These are phyloP conservation scores for Orthosia incerta DNA, from an alignment of 2,888 invertebrate species.

Conservation along the genomic window DNA sequence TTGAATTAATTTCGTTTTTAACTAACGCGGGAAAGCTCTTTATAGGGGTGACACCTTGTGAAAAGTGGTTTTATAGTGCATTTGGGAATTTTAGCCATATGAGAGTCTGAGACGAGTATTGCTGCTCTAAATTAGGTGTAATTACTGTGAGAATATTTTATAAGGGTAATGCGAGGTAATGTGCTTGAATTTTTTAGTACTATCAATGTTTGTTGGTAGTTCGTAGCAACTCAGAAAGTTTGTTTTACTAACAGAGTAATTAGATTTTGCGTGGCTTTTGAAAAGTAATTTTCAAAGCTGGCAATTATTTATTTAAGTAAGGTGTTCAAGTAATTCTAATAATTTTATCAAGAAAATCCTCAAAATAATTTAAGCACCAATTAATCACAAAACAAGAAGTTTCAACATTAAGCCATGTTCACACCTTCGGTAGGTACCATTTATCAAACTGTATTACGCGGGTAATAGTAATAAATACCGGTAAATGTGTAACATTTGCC, in stretches of 20 bases:
- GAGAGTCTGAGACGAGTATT: slow-evolving; percentile 63
- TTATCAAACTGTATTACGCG: slow-evolving; percentile 59
- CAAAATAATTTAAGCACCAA: slow-evolving; percentile 29
- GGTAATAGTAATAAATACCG: slow-evolving; percentile 63
- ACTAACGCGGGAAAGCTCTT: slow-evolving; percentile 82
- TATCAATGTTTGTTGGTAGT: slow-evolving; percentile 25
- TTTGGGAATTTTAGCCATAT: slow-evolving; percentile 70
- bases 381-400: slow-evolving; percentile 55
- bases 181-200: slow-evolving; percentile 51
- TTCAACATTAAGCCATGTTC: slow-evolving; percentile 50
- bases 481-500: slow-evolving; percentile 61
- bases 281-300: not conserved
- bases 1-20: slow-evolving; percentile 85
- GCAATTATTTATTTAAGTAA: not conserved
- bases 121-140: slow-evolving; percentile 64
- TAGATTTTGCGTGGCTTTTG: slow-evolving; percentile 1
- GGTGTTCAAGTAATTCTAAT: not conserved
- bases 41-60: slow-evolving; percentile 76
- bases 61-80: slow-evolving; percentile 76
- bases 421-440: slow-evolving; percentile 52
- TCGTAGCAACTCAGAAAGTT: slow-evolving; percentile 6
- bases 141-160: slow-evolving; percentile 68
- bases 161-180: slow-evolving; percentile 48
- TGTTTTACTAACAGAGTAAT: not conserved
- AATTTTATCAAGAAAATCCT: not conserved